Evolutionary conservation across 2,888 invertebrate genomes (phyloP), one percentile per base, ranked within the genome.

Genomic region (Melanostoma mellinum): DNA sequence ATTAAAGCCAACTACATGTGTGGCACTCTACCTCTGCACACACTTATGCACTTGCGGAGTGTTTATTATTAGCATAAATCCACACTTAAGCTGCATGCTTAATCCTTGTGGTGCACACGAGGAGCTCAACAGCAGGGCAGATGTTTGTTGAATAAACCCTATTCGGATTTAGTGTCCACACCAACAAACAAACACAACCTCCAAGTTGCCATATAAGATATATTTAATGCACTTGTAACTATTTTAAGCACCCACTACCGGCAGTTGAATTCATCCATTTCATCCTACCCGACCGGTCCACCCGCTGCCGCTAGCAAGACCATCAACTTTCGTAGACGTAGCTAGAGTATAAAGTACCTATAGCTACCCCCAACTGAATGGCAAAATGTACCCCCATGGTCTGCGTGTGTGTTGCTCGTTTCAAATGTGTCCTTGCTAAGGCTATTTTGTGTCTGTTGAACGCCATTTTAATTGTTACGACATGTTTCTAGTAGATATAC

Each of bases 61-160:
- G 85, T 85, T 85, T 85, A 85, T 82, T 85, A 85, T 85, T 85
- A 72, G 85, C 85, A 85, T 85, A 85, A 85, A 85, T 85, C 85
- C 85, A 81, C 75, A 82, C 78, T 78, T 82, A 82, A 85, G 85
- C 85, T 85, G 80, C 85, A 85, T 72, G 80, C 80, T 80, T 85
- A 85, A 85, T 85, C 75, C 79, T 85, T 85, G 85, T 76, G 79
- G 80, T 80, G 79, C 80, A 72, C 68, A 84, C 74, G 52, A 82
- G 53, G 53, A 82, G 77, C 56, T 73, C 46, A 63, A 50, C 67
- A 73, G 44, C 73, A 82, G 61, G 74, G 76, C 81, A 85, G 81
- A 78, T 75, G 72, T 68, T 81, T 69, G 48, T 38, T 10, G 53
- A 46, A 69, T 71, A 78, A 81, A 67, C 77, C 72, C 79, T 72